Evolutionary conservation across 2,888 invertebrate species (phyloP).

Genomic region (Papilio protenor): DNA sequence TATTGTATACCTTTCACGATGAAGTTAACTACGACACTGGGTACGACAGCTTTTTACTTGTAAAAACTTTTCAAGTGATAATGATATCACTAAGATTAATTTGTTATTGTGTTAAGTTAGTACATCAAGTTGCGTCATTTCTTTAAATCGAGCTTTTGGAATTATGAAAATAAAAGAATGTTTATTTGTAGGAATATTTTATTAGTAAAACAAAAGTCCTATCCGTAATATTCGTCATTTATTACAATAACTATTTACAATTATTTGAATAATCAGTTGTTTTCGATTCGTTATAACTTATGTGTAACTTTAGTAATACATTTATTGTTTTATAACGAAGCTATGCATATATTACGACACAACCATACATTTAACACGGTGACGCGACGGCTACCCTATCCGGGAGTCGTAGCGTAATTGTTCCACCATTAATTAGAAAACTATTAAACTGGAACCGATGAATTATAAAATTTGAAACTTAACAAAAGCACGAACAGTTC

Average conservation of each 20-base stretch:
- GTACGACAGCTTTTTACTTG: neutral
- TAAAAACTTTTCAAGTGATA: too few species aligned
- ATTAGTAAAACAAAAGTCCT: constrained; percentile 82
- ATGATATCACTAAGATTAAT: too few species aligned
- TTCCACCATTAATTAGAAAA: constrained; percentile 78
- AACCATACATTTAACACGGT: constrained; percentile 84
- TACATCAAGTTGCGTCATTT: too few species aligned
- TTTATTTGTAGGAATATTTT: constrained; percentile 68
- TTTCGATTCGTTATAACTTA: constrained; percentile 73
- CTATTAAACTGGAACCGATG: constrained; percentile 83
- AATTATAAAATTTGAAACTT: constrained; percentile 80
- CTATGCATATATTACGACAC: constrained; percentile 84
- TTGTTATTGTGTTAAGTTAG: too few species aligned
- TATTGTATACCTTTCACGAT: neutral
- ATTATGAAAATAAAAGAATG: constrained; percentile 51
- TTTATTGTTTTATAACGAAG: constrained; percentile 73
- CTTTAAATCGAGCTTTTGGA: neutral
- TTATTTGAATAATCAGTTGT: constrained; percentile 73
- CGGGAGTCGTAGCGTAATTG: constrained; percentile 66
- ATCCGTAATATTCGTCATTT: constrained; percentile 69
- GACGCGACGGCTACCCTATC: constrained; percentile 61
- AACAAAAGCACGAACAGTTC: constrained; percentile 75
- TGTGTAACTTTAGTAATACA: constrained; percentile 75
- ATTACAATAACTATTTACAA: constrained; percentile 75
- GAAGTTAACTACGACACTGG: neutral